Evolutionary conservation across 2,888 invertebrate genomes (phyloP).

Genomic region (Xanthorhoe designata): DNA sequence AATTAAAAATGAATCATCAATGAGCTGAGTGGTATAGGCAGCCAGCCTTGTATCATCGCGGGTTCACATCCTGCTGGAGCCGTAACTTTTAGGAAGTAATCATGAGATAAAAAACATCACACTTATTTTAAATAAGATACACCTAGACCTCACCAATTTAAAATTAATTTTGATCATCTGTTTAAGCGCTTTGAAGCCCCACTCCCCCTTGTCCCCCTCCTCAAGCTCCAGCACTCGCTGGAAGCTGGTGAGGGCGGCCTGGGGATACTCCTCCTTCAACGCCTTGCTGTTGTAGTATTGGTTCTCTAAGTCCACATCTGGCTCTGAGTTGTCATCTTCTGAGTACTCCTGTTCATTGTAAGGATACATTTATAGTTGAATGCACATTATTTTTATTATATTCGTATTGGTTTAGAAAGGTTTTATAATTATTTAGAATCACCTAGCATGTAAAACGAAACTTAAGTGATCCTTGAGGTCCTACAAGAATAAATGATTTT

Average conservation of each 20-base stretch:
- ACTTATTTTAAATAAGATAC: neutral
- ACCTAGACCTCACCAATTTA: slow-evolving; percentile 89
- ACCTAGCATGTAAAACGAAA: too few species aligned
- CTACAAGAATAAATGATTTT: too few species aligned
- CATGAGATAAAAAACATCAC: too few species aligned
- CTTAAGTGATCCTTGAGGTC: too few species aligned
- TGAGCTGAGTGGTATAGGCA: too few species aligned
- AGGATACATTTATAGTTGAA: neutral
- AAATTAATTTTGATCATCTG: slow-evolving; percentile 99
- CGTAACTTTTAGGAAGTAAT: too few species aligned
- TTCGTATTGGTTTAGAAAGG: too few species aligned
- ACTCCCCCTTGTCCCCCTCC: slow-evolving; percentile 99
- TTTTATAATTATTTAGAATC: too few species aligned
- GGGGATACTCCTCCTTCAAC: slow-evolving; percentile 98
- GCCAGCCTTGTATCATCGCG: too few species aligned
- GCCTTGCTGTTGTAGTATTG: slow-evolving; percentile 99
- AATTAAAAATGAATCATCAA: too few species aligned
- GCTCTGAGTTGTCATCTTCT: slow-evolving; percentile 99
- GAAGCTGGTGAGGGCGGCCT: slow-evolving; percentile 96
- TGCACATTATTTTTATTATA: too few species aligned
- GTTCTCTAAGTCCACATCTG: slow-evolving; percentile 99
- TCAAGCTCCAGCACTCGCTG: slow-evolving; percentile 98
- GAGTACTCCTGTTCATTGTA: slow-evolving; percentile 94
- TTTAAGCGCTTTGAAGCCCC: slow-evolving; percentile 99
- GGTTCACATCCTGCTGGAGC: too few species aligned